phyloP scores from a whole-genome alignment of 1,140 invertebrate species.

The Atta texana region DNA sequence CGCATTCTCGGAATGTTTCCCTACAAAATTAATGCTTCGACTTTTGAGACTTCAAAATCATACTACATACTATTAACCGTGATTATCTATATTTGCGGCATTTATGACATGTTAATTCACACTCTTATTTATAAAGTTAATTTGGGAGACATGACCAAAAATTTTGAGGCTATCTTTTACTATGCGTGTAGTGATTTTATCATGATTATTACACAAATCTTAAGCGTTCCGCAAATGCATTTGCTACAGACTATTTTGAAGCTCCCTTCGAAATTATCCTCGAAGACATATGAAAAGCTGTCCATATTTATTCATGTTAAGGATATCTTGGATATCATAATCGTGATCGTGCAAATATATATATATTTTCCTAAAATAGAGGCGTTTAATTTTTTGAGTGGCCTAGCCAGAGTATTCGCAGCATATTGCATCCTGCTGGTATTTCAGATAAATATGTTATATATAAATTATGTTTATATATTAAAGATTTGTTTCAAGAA shows the following conservation, averaged over 20 bases:
- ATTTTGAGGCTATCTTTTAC: neutral
- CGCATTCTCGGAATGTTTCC: neutral
- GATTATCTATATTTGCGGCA: too few relatives aligned
- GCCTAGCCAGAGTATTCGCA: neutral
- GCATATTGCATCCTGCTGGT: neutral
- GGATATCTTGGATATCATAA: neutral
- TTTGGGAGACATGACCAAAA: neutral
- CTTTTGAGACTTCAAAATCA: too few relatives aligned
- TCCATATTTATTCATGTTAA: neutral
- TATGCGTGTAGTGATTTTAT: neutral
- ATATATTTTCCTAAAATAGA: neutral
- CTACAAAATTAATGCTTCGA: too few relatives aligned
- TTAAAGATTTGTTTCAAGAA: slow-evolving; percentile 16
- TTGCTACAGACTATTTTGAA: neutral
- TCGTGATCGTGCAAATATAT: neutral
- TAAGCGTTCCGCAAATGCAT: neutral
- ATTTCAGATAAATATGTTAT: neutral
- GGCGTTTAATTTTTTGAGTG: neutral
- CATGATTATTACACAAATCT: neutral
- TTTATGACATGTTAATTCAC: too few relatives aligned
- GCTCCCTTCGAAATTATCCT: neutral
- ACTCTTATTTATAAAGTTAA: too few relatives aligned
- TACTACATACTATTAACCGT: too few relatives aligned
- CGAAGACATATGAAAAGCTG: neutral
- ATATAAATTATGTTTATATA: slow-evolving; percentile 30